Evolutionary conservation across 1,140 invertebrate genomes (phyloP), one percentile per base, ranked within the genome.

Genomic region (Goniozus legneri): DNA sequence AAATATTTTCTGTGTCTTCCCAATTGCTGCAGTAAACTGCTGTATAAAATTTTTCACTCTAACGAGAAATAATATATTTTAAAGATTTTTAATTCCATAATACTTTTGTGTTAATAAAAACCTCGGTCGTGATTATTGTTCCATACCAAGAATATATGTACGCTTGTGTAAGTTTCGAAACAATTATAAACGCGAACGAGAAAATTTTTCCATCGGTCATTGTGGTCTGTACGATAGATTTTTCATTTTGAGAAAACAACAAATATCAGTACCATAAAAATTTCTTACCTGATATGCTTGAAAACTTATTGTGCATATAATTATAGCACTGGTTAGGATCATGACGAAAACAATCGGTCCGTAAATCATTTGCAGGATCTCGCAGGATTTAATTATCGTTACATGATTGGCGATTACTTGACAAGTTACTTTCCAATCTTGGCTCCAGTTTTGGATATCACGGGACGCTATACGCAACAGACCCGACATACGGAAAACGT

Each of bases 221-320:
- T 27, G 22, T 34, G 14, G 12, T 52, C 24, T 27, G 24, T 6
- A 6, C 4, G 10, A 27, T 6, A 6, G 4, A 27, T 6, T 6
- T 27, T 6, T 27, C 10, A 27, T 27, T 27, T 27, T 6, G 4
- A 6, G 4, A 10, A 27, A 27, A 6, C 4, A 27, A 27, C 24
- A 6, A 4, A 27, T 10, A 6, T 27, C 4, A 10, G 4, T 27
- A 27, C 4, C 4, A 6, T 27, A 47, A 32, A n/a, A n/a, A n/a
- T n/a, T 27, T 27, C 36, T 50, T 42, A 67, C 64, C 50, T 62
- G 47, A 10, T 54, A 32, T 1, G 48, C 30, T 33, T 67, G 64
- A 41, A 62, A 67, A 21, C 62, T 53, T 16, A 64, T 12, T 7
- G 43, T 44, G 32, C 64, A 67, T 16, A 64, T 44, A 6, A 54